These are phyloP conservation scores for Nylanderia fulva DNA, from an alignment of 1,140 invertebrate genomes.

Conservation along the genomic window DNA sequence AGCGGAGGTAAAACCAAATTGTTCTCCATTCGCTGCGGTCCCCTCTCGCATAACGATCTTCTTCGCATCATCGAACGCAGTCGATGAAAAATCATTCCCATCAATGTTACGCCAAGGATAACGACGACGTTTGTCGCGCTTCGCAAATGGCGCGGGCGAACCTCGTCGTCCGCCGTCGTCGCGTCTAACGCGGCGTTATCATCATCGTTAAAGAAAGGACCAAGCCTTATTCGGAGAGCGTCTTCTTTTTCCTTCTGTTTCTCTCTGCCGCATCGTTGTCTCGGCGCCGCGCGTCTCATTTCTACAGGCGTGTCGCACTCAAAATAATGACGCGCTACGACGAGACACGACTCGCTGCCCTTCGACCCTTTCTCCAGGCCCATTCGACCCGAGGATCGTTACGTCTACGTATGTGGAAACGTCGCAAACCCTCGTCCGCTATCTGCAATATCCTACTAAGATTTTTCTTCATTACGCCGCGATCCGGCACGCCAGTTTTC, in stretches of 20 bases:
- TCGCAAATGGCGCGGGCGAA: slow-evolving; percentile 52
- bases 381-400: slow-evolving; percentile 58
- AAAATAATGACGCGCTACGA: slow-evolving; percentile 69
- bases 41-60: neutral
- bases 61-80: slow-evolving; percentile 62
- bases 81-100: slow-evolving; percentile 65
- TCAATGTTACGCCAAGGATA: slow-evolving; percentile 65
- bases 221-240: slow-evolving; percentile 50
- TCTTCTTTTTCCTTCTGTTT: slow-evolving; percentile 27
- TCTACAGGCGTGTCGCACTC: slow-evolving; percentile 66
- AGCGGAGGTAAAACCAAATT: slow-evolving; percentile 11
- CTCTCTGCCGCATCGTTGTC: slow-evolving; percentile 57
- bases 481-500: slow-evolving; percentile 33
- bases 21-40: neutral
- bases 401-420: slow-evolving; percentile 68
- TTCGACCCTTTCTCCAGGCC: slow-evolving; percentile 47
- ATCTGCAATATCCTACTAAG: slow-evolving; percentile 67
- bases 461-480: slow-evolving; percentile 71
- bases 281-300: slow-evolving; percentile 66
- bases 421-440: slow-evolving; percentile 35
- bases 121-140: slow-evolving; percentile 55
- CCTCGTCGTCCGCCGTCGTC: slow-evolving; percentile 31
- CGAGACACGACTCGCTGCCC: slow-evolving; percentile 38
- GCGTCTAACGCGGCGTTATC: slow-evolving; percentile 67
- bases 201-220: slow-evolving; percentile 72